phyloP scores from a whole-genome alignment of 2,113 vertebrate genomes.

The Bostrychus sinensis region DNA sequence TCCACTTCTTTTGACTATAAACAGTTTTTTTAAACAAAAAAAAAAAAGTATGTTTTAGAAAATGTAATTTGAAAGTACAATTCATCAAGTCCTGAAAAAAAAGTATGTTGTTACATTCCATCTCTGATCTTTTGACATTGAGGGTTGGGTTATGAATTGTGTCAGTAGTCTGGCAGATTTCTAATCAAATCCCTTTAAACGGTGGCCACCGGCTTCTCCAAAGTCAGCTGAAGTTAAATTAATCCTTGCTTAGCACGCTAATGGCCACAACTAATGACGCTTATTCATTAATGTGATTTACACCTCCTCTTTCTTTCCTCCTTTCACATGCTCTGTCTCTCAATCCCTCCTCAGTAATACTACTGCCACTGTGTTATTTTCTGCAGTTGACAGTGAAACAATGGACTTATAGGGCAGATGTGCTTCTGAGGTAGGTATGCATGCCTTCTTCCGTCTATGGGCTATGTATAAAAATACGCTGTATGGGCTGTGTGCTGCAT shows the following conservation, averaged over 20 bases:
- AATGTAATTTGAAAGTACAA: too few relatives aligned
- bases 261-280: constrained; percentile 62
- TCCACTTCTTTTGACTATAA: too few relatives aligned
- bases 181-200: constrained; percentile 39
- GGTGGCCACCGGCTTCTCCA: constrained; percentile 27
- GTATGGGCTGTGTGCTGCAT: not conserved
- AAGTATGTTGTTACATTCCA: too few relatives aligned
- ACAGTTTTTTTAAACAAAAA: too few relatives aligned
- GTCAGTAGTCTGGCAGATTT: constrained; percentile 24
- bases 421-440: constrained; percentile 41
- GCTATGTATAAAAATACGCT: constrained; percentile 27
- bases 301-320: constrained; percentile 31
- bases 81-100: too few relatives aligned
- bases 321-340: constrained; percentile 24
- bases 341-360: constrained; percentile 1
- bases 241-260: constrained; percentile 51
- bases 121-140: not conserved
- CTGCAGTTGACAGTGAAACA: constrained; percentile 21
- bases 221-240: constrained; percentile 54
- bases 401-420: constrained; percentile 51
- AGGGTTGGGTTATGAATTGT: not conserved
- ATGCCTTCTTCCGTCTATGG: not conserved
- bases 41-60: too few relatives aligned
- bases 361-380: constrained; percentile 23
- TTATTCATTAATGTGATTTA: constrained; percentile 64